These are phyloP conservation scores for Lithobates pipiens DNA, from an alignment of 2,797 vertebrate species.

Conservation along the genomic window DNA sequence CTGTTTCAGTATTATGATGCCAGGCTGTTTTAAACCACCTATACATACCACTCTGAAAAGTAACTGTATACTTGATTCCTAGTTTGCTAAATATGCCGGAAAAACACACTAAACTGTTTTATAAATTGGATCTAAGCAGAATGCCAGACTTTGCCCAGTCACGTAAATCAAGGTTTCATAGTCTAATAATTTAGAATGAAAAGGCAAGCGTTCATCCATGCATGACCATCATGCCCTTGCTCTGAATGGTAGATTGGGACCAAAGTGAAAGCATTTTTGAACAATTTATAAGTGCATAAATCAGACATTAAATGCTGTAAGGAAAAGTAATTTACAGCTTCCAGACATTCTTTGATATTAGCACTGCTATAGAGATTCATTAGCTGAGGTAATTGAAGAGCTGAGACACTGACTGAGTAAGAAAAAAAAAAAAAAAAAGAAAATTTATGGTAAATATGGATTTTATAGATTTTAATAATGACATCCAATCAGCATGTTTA, in stretches of 20 bases:
- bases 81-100: not conserved
- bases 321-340: constrained; percentile 41
- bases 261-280: constrained; percentile 28
- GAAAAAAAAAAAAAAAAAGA: not conserved
- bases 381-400: constrained; percentile 32
- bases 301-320: constrained; percentile 39
- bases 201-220: constrained; percentile 33
- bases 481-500: not conserved
- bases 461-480: constrained; percentile 17
- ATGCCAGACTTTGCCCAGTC: constrained; percentile 17
- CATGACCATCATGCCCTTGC: constrained; percentile 37
- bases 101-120: not conserved
- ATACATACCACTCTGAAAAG: too few relatives aligned
- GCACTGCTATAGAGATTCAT: constrained; percentile 16
- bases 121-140: not conserved
- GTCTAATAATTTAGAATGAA: constrained; percentile 17
- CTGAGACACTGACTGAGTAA: not conserved
- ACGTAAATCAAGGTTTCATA: constrained; percentile 32
- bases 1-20: too few relatives aligned
- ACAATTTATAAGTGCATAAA: constrained; percentile 44
- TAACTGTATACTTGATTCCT: too few relatives aligned
- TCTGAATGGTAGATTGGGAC: constrained; percentile 34
- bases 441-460: constrained; percentile 23
- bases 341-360: constrained; percentile 30
- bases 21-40: too few relatives aligned